phyloP scores from a whole-genome alignment of 2,888 invertebrate genomes.

The Leptinotarsa tumamoca region DNA sequence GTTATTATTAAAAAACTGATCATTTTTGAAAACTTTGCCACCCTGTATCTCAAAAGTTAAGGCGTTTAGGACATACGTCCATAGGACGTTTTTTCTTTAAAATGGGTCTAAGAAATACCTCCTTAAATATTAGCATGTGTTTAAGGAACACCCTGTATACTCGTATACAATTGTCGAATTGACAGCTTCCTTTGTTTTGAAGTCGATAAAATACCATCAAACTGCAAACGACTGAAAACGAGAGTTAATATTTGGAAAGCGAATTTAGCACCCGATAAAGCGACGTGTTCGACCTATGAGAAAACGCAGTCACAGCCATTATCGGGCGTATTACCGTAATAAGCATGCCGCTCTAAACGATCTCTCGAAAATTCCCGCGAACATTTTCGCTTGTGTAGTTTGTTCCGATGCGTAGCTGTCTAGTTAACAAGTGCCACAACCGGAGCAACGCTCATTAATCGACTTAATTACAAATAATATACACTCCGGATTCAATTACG shows the following conservation, averaged over 20 bases:
- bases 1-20: too few species aligned
- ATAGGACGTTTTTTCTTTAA: too few species aligned
- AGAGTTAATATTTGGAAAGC: background rate
- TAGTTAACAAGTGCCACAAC: conserved; percentile 30
- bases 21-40: too few species aligned
- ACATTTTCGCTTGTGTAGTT: conserved; percentile 26
- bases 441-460: conserved; percentile 40
- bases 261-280: background rate
- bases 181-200: too few species aligned
- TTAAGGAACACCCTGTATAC: too few species aligned
- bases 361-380: conserved; percentile 25
- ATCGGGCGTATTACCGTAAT: conserved; percentile 23
- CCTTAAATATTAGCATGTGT: too few species aligned
- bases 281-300: background rate
- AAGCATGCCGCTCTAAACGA: conserved; percentile 18
- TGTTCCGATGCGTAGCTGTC: conserved; percentile 28
- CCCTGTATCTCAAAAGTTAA: too few species aligned
- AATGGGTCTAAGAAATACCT: too few species aligned
- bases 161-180: too few species aligned
- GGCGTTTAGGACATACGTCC: too few species aligned
- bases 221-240: background rate
- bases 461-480: conserved; percentile 41
- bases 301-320: conserved; percentile 16
- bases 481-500: conserved; percentile 37
- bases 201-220: too few species aligned